These are phyloP conservation scores for Euplexia lucipara DNA, from an alignment of 2,888 invertebrate genomes.

Conservation along the genomic window DNA sequence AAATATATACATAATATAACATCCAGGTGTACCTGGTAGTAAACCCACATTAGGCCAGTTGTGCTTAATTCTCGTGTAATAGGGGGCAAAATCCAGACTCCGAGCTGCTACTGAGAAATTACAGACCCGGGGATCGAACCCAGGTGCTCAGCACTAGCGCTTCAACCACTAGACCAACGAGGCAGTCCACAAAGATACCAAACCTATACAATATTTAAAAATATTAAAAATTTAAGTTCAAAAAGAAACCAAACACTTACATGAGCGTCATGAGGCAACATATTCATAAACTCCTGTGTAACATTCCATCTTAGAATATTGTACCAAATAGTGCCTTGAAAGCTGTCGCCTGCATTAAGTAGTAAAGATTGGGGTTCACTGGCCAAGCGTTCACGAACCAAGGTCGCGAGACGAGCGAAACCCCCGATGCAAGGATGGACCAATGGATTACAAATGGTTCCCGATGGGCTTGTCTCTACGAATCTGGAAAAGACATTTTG, in stretches of 20 bases:
- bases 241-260: conserved; percentile 82
- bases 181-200: too few relatives aligned
- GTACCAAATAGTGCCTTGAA: conserved; percentile 95
- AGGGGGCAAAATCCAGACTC: too few relatives aligned
- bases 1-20: too few relatives aligned
- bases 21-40: too few relatives aligned
- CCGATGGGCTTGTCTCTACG: conserved; percentile 90
- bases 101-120: too few relatives aligned
- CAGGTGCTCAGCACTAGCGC: too few relatives aligned
- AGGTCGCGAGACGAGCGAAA: conserved; percentile 92
- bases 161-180: too few relatives aligned
- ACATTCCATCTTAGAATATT: conserved; percentile 94
- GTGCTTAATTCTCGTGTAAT: too few relatives aligned
- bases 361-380: conserved; percentile 92
- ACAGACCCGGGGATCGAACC: too few relatives aligned
- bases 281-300: conserved; percentile 94
- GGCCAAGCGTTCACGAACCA: conserved; percentile 81
- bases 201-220: too few relatives aligned
- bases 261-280: conserved; percentile 94
- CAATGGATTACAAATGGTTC: conserved; percentile 89
- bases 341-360: conserved; percentile 93
- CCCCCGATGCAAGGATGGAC: conserved; percentile 93
- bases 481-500: conserved; percentile 84
- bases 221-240: not conserved
- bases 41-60: too few relatives aligned